These are phyloP conservation scores for Cryptoblepharus egeriae DNA, from an alignment of 2,797 vertebrate species.

Conservation along the genomic window DNA sequence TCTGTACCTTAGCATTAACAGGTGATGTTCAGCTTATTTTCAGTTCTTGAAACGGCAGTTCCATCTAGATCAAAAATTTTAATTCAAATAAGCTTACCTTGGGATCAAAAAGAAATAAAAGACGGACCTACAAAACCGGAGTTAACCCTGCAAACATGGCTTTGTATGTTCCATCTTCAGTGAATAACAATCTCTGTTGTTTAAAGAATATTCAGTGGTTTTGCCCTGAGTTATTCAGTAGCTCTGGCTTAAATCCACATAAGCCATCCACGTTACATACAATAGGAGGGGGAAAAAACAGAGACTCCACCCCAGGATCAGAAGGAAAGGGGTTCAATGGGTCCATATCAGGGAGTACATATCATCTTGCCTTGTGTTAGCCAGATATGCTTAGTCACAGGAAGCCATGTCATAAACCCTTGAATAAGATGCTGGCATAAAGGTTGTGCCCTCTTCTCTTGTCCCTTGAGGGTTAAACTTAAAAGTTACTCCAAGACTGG, in stretches of 20 bases:
- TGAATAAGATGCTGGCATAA: not conserved
- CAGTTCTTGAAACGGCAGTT: not conserved
- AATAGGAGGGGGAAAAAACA: too few species aligned
- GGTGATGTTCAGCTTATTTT: not conserved
- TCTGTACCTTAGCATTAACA: too few species aligned
- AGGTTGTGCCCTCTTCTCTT: not conserved
- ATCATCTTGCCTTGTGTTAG: too few species aligned
- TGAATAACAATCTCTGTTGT: not conserved
- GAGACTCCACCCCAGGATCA: too few species aligned
- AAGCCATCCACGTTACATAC: too few species aligned
- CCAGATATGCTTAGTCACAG: too few species aligned
- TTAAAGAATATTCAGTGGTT: too few species aligned
- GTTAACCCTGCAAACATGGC: not conserved
- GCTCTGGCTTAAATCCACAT: too few species aligned
- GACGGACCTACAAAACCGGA: not conserved
- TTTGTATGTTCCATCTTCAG: not conserved
- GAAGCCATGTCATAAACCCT: not conserved
- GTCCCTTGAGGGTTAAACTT: not conserved
- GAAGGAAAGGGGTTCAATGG: too few species aligned
- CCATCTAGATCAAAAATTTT: accelerated
- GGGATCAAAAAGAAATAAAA: not conserved
- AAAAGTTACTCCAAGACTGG: not conserved
- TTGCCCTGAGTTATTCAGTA: too few species aligned
- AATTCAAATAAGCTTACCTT: not conserved
- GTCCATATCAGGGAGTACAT: too few species aligned